Base-by-base conservation (phyloP, 1,140 invertebrate genomes). In the Cryptotermes secundus region DNA sequence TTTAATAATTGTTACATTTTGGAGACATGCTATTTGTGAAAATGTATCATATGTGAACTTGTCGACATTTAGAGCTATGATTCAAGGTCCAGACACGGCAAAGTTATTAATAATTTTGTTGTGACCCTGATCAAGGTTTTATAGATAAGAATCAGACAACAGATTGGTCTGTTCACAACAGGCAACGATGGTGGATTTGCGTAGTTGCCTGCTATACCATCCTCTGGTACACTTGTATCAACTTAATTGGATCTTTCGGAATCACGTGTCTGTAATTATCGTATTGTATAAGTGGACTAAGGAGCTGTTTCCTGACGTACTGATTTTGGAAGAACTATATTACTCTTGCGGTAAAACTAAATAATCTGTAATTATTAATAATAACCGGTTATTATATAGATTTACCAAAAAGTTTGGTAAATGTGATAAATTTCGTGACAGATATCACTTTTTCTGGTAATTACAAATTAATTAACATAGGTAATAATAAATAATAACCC, bases 91-190 rank as follows among this genome's bases (percentile, higher is more conserved):
- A 72, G 26, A 65, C 59, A 72, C 6, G 59, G 26, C 26, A 72
- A n/a, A 72, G 59, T 26, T 72, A 72, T 72, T 72, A 72, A 72
- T 72, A 72, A 72, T 72, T 72, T n/a, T 4, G n/a, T 31, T 72
- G 26, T 72, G 59, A 72, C 59, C 59, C 59, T 72, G 59, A 72
- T 72, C 59, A 72, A 31, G 59, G n/a, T 31, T 7, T 72, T 26
- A 9, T 7, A 72, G 59, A 72, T 72, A 72, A n/a, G 59, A 26
- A 72, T 72, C 59, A 16, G 7, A 7, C 59, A 6, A 72, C 26
- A 72, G 59, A 72, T 72, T 31, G 59, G 59, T 72, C 59, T 31
- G 59, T 31, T 72, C 26, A 26, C 6, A 72, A n/a, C 59, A 72
- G 59, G 59, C n/a, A 72, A n/a, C 16, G n/a, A 4, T 31, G 16